phyloP scores from a whole-genome alignment of 2,888 invertebrate species.

The Eupithecia vulgata region DNA sequence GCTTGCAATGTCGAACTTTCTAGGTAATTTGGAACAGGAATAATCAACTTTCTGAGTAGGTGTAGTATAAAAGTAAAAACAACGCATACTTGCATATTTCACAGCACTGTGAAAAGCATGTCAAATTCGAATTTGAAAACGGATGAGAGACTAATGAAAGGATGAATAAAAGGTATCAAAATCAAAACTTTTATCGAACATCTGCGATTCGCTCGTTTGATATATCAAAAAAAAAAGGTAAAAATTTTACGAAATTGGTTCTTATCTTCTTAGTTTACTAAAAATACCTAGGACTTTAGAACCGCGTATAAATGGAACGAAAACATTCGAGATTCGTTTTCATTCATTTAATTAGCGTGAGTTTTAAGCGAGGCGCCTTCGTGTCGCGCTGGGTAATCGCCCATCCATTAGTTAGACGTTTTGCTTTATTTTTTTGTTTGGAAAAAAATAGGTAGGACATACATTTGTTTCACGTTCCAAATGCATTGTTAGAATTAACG shows the following conservation, averaged over 20 bases:
- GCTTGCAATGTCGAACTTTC: too few species aligned
- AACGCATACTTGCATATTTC: neutral
- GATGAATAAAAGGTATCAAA: neutral
- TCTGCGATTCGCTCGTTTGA: too few species aligned
- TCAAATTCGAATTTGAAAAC: neutral
- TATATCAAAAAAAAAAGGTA: too few species aligned
- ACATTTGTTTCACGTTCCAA: slow-evolving; percentile 22
- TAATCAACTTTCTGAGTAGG: too few species aligned
- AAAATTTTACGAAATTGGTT: too few species aligned
- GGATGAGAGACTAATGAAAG: neutral
- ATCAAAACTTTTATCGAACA: too few species aligned
- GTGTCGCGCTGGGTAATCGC: slow-evolving; percentile 67
- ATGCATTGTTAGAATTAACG: slow-evolving; percentile 27
- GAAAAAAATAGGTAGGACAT: slow-evolving; percentile 25
- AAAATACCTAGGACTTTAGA: neutral
- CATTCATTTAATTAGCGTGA: slow-evolving; percentile 80
- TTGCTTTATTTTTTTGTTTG: slow-evolving; percentile 54
- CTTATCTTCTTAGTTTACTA: neutral
- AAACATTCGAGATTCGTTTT: slow-evolving; percentile 81
- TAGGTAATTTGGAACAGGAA: too few species aligned
- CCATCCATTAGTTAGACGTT: slow-evolving; percentile 60
- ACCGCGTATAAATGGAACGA: slow-evolving; percentile 68
- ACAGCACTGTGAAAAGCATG: too few species aligned
- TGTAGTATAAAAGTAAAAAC: too few species aligned
- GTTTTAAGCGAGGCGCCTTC: slow-evolving; percentile 75